A percentile compares a stretch with the other conserved stretches of the same genome.
phyloP scores from a whole-genome alignment of 1,140 invertebrate genomes.

The Chrysomallon squamiferum region DNA sequence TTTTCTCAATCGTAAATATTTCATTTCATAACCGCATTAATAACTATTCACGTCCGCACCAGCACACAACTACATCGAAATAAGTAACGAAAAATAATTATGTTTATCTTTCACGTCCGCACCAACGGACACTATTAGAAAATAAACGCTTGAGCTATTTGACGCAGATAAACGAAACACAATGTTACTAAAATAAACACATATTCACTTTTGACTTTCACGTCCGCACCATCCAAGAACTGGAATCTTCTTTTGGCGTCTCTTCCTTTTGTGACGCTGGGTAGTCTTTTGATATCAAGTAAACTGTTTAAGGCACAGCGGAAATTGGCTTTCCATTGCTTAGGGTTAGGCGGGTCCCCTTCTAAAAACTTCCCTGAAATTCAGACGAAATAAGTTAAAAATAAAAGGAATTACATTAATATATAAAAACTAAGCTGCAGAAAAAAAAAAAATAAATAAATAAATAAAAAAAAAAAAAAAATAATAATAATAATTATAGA shows the following conservation, averaged over 20 bases:
- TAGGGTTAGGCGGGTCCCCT: conserved; percentile 35
- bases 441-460: not conserved
- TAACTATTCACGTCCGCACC: too few species aligned
- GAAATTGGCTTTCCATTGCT: conserved; percentile 59
- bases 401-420: not conserved
- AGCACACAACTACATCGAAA: too few species aligned
- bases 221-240: not conserved
- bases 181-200: too few species aligned
- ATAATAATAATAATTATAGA: not conserved
- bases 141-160: too few species aligned
- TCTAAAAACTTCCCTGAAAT: conserved; percentile 29
- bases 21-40: too few species aligned
- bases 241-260: not conserved
- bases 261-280: not conserved
- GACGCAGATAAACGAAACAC: too few species aligned
- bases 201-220: too few species aligned
- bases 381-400: not conserved
- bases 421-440: too few species aligned
- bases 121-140: too few species aligned
- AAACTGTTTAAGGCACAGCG: conserved; percentile 58
- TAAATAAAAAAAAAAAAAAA: not conserved
- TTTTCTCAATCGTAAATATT: too few species aligned
- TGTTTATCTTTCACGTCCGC: too few species aligned
- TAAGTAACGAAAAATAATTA: too few species aligned
- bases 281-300: conserved; percentile 33